phyloP scores from a whole-genome alignment of 2,888 invertebrate species.

The Cryptocephalus moraei region DNA sequence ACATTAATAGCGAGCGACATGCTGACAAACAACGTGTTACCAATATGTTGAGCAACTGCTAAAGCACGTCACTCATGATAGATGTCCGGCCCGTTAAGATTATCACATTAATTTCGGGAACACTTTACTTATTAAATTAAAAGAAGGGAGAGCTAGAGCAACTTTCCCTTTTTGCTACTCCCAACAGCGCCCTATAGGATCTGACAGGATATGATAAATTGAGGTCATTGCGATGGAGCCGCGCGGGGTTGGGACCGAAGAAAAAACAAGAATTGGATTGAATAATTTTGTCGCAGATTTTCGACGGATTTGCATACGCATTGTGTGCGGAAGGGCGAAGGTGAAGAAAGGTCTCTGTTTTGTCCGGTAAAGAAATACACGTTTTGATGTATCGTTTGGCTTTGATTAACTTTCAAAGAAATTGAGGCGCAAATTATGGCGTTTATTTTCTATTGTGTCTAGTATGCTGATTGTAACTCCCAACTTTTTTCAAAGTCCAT shows the following conservation, averaged over 20 bases:
- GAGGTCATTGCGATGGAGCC: background rate
- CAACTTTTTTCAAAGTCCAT: too few relatives aligned
- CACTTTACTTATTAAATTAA: slow-evolving; percentile 26
- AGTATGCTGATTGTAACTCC: too few relatives aligned
- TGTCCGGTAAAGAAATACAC: slow-evolving; percentile 25
- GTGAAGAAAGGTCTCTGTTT: too few relatives aligned
- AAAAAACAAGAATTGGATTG: too few relatives aligned
- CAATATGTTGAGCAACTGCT: slow-evolving; percentile 22
- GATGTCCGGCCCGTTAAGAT: slow-evolving; percentile 20
- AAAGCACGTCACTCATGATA: slow-evolving; percentile 22
- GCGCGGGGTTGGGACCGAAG: too few relatives aligned
- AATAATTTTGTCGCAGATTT: too few relatives aligned
- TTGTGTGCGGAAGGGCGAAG: too few relatives aligned
- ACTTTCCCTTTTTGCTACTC: slow-evolving; percentile 9
- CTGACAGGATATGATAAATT: slow-evolving; percentile 9
- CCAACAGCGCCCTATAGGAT: slow-evolving; percentile 1
- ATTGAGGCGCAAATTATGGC: too few relatives aligned
- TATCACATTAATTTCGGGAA: slow-evolving; percentile 25
- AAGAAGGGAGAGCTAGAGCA: slow-evolving; percentile 11
- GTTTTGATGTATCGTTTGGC: slow-evolving; percentile 17
- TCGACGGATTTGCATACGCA: too few relatives aligned
- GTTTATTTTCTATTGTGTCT: too few relatives aligned
- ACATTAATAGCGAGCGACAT: slow-evolving; percentile 17
- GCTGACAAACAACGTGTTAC: slow-evolving; percentile 22
- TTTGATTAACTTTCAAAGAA: slow-evolving; percentile 8